Evolutionary conservation across 2,797 vertebrate species (phyloP).

Genomic region (Remorina albescens): DNA sequence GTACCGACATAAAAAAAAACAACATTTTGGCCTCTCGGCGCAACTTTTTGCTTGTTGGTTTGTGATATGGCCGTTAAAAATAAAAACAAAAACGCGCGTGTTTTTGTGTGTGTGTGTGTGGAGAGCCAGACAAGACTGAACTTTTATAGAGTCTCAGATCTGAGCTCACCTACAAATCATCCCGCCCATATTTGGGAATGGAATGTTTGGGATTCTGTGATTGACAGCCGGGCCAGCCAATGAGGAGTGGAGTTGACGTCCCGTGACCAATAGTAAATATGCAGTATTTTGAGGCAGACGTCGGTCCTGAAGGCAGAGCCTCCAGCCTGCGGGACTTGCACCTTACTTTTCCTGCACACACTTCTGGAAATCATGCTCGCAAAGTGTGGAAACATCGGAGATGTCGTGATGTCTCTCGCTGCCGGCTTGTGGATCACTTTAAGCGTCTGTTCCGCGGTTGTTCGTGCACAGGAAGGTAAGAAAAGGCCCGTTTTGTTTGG

Average conservation of each 20-base stretch:
- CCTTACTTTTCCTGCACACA: conserved; percentile 43
- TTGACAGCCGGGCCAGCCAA: conserved; percentile 71
- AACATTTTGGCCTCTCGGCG: neutral
- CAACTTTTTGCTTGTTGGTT: neutral
- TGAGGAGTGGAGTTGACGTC: conserved; percentile 39
- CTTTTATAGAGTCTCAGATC: conserved; percentile 59
- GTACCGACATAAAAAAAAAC: neutral
- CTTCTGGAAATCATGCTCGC: conserved; percentile 76
- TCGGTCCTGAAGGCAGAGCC: conserved; percentile 47
- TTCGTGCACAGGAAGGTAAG: conserved; percentile 83
- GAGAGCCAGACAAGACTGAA: too few relatives aligned
- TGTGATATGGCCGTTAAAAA: neutral
- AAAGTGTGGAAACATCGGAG: conserved; percentile 54
- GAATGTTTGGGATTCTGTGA: conserved; percentile 64
- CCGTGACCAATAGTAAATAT: conserved; percentile 71
- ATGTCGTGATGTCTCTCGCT: conserved; percentile 65
- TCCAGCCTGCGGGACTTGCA: conserved; percentile 47
- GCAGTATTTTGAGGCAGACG: conserved; percentile 32
- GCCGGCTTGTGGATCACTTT: conserved; percentile 69
- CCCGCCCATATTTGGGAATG: conserved; percentile 62
- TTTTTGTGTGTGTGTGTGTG: too few relatives aligned
- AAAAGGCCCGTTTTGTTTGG: conserved; percentile 19
- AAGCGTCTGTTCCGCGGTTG: conserved; percentile 52
- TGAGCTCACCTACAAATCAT: conserved; percentile 14
- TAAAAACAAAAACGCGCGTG: too few relatives aligned